A percentile compares a stretch with the other conserved stretches of the same genome.
phyloP scores from a whole-genome alignment of 2,113 vertebrate genomes.

The cat (Felis catus) region F.catus_Fca126_mat1.0 CM031412.1:113088501-113089000 shows the following conservation, averaged over 20 bases:
- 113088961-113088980: neutral
- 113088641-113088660: neutral
- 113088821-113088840: neutral
- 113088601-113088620: neutral
- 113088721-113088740: neutral
- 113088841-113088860: neutral
- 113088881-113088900: neutral
- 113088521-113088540: neutral
- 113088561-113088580: neutral
- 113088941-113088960: neutral
- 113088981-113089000: neutral
- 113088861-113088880: neutral
- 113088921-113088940: accelerated
- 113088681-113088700: neutral
- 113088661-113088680: neutral
- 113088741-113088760: neutral
- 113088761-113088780: neutral
- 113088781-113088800: neutral
- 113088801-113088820: neutral
- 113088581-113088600: neutral
- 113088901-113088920: neutral
- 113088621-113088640: no score
- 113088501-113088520: neutral
- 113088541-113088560: neutral
- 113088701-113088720: neutral